These are phyloP conservation scores for Rhabdomys dilectus DNA, from an alignment of 2,113 vertebrate genomes.

Conservation along the genomic window DNA sequence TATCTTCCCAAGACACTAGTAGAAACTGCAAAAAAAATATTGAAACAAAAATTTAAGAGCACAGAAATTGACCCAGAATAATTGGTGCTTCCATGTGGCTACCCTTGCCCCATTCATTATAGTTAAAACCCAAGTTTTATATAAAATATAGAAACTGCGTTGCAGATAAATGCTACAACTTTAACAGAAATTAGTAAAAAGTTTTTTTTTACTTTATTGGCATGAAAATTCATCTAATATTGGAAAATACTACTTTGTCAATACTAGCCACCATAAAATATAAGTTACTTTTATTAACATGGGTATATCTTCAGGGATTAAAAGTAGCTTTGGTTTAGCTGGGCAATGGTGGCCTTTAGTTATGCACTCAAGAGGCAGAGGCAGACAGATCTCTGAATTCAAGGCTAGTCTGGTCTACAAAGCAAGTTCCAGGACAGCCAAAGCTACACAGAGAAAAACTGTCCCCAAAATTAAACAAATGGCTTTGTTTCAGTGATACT, in stretches of 20 bases:
- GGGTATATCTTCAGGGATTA: slow-evolving; percentile 86
- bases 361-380: background rate
- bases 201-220: background rate
- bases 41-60: background rate
- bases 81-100: background rate
- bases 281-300: slow-evolving; percentile 95
- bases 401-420: background rate
- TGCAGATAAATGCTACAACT: background rate
- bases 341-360: background rate
- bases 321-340: slow-evolving; percentile 79
- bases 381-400: background rate
- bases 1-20: background rate
- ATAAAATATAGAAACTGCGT: background rate
- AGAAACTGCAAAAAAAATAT: background rate
- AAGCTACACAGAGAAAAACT: background rate
- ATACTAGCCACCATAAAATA: slow-evolving; percentile 97
- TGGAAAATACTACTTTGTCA: slow-evolving; percentile 92
- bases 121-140: background rate
- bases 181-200: background rate
- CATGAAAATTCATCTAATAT: slow-evolving; percentile 91
- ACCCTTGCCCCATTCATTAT: accelerated
- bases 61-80: background rate
- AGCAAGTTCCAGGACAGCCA: background rate
- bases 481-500: slow-evolving; percentile 83
- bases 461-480: too few species aligned